These are phyloP conservation scores for Panthera leo DNA, from an alignment of 2,113 vertebrate genomes.

Conservation along the genomic window DNA sequence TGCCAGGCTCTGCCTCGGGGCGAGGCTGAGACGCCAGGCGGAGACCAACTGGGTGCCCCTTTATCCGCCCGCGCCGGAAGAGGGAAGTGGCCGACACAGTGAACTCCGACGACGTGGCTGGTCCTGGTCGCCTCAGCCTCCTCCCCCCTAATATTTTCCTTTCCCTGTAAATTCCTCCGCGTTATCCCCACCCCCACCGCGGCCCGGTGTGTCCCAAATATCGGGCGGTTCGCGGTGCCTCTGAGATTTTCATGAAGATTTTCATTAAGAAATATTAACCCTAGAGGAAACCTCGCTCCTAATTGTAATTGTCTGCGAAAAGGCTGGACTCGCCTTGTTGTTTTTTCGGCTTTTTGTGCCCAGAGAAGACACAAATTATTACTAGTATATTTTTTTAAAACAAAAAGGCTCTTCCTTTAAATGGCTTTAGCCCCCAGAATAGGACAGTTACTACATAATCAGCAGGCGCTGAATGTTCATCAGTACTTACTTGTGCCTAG, in stretches of 20 bases:
- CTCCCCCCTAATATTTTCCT: constrained; percentile 35
- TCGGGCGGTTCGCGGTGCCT: accelerated
- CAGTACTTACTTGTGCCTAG: background rate
- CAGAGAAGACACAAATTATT: background rate
- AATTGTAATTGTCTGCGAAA: constrained; percentile 22
- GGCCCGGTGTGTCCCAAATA: constrained; percentile 27
- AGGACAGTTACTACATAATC: background rate
- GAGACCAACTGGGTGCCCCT: background rate
- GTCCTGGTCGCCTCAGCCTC: background rate
- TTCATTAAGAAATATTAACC: constrained; percentile 50
- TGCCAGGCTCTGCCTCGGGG: background rate
- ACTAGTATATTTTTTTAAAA: background rate
- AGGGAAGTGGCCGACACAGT: constrained; percentile 57
- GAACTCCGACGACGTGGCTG: constrained; percentile 44
- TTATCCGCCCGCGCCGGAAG: background rate
- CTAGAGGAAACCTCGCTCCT: background rate
- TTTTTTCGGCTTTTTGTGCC: background rate
- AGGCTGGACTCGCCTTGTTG: background rate
- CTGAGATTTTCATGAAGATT: constrained; percentile 56
- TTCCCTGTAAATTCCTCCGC: constrained; percentile 30
- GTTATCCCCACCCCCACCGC: background rate
- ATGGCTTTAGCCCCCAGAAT: background rate
- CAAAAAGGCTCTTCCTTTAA: background rate
- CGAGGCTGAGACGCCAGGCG: accelerated
- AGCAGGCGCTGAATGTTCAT: background rate